These are phyloP conservation scores for Trinectes maculatus DNA, from an alignment of 2,113 vertebrate genomes.

Conservation along the genomic window DNA sequence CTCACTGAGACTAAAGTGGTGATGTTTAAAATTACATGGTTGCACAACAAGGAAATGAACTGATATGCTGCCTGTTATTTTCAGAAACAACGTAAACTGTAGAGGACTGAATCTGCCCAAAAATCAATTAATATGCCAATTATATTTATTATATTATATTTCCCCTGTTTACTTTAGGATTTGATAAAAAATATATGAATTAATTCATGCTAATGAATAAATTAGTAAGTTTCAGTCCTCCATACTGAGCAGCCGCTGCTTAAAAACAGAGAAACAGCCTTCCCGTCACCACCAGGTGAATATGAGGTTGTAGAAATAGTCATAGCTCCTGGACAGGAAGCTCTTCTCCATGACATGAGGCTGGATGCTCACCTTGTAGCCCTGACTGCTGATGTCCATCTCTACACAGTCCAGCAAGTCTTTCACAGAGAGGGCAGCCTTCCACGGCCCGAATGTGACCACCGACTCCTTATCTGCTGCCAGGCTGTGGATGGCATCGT, in stretches of 20 bases:
- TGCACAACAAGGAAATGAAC: no score
- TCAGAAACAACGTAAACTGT: no score
- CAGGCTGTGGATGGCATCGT: slow-evolving; percentile 79
- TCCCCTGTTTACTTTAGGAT: no score
- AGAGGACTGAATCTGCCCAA: no score
- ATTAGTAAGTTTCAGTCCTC: no score
- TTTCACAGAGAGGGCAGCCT: slow-evolving; percentile 62
- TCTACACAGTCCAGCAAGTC: slow-evolving; percentile 90
- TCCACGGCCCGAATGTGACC: slow-evolving; percentile 95
- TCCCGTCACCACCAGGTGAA: slow-evolving; percentile 91
- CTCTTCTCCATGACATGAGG: slow-evolving; percentile 74
- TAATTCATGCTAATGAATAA: no score
- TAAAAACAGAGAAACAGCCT: neutral
- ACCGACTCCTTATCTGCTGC: slow-evolving; percentile 86
- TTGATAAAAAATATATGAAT: no score
- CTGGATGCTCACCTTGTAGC: slow-evolving; percentile 81
- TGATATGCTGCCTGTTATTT: no score
- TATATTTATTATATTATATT: no score
- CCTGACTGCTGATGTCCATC: slow-evolving; percentile 87
- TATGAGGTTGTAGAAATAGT: slow-evolving; percentile 85
- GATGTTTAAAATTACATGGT: neutral
- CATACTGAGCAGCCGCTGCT: neutral
- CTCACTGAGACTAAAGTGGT: no score
- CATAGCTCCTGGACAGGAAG: slow-evolving; percentile 78
- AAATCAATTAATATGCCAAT: no score